Conservation (phyloP, 2,797 vertebrate species). For the Alosa sapidissima region DNA sequence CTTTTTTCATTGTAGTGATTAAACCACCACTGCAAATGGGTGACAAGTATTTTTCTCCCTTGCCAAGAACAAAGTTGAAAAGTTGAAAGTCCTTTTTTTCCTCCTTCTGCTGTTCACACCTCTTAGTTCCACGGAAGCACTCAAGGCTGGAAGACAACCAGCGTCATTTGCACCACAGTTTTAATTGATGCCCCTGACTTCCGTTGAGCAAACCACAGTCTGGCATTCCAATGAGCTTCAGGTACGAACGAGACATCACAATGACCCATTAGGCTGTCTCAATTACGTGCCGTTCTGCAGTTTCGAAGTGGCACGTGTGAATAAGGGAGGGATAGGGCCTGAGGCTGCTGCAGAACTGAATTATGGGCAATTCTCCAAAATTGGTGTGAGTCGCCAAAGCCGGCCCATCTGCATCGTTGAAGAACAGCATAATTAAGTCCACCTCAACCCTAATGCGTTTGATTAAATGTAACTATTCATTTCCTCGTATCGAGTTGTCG, state of each 20-base stretch:
- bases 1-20: slow-evolving; percentile 41
- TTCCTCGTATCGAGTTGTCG: neutral
- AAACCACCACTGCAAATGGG: slow-evolving; percentile 29
- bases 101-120: slow-evolving; percentile 16
- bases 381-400: slow-evolving; percentile 26
- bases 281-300: slow-evolving; percentile 20
- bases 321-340: slow-evolving; percentile 20
- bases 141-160: slow-evolving; percentile 25
- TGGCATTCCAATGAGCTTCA: slow-evolving; percentile 15
- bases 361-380: slow-evolving; percentile 45
- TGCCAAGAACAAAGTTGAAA: slow-evolving; percentile 18
- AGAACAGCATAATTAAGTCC: slow-evolving; percentile 49
- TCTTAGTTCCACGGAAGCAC: slow-evolving; percentile 25
- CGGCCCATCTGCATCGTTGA: slow-evolving; percentile 23
- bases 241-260: slow-evolving; percentile 10
- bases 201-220: neutral
- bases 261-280: slow-evolving; percentile 15
- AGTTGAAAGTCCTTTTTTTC: slow-evolving; percentile 17
- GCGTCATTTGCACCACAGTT: slow-evolving; percentile 35
- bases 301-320: neutral
- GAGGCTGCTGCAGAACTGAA: slow-evolving; percentile 30
- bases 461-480: slow-evolving; percentile 44
- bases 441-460: slow-evolving; percentile 40
- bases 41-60: neutral
- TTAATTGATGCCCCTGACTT: slow-evolving; percentile 35